Evolutionary conservation across 2,797 vertebrate species (phyloP).

Genomic region (Xiphophorus birchmanni): DNA sequence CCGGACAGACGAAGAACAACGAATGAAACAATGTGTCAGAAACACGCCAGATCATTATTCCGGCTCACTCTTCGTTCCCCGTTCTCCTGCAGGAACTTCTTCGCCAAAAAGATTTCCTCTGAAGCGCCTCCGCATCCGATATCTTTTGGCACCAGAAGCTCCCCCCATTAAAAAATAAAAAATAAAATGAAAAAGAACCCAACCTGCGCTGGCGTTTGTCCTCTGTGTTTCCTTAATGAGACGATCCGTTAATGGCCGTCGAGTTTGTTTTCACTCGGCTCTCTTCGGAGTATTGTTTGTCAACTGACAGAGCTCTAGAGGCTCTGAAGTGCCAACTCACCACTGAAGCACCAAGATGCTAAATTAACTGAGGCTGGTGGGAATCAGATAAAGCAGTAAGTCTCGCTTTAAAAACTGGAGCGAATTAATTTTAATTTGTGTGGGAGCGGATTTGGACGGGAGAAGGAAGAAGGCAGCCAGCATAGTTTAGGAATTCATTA

Average conservation of each 20-base stretch:
- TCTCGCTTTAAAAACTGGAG: not conserved
- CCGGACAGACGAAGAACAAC: slow-evolving; percentile 5
- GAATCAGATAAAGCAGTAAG: slow-evolving; percentile 17
- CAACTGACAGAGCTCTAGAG: slow-evolving; percentile 36
- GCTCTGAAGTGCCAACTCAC: slow-evolving; percentile 26
- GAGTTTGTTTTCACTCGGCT: slow-evolving; percentile 34
- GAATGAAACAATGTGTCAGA: not conserved
- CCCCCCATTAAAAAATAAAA: not conserved
- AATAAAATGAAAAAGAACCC: not conserved
- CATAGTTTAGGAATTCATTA: not conserved
- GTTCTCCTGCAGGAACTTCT: not conserved
- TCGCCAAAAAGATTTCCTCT: not conserved
- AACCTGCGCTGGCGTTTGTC: not conserved
- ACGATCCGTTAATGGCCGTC: slow-evolving; percentile 25
- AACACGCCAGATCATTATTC: slow-evolving; percentile 6
- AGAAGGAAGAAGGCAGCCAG: not conserved
- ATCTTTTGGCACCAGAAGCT: not conserved
- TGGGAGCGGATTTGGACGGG: not conserved
- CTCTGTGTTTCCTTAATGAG: slow-evolving; percentile 14
- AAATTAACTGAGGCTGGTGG: slow-evolving; percentile 24
- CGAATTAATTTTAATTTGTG: not conserved
- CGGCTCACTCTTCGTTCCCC: not conserved
- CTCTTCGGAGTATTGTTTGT: slow-evolving; percentile 42
- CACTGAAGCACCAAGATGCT: not conserved
- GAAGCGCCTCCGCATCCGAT: not conserved